phyloP scores from a whole-genome alignment of 92 coral and sea anemone species.

The Paramuricea clavata region DNA sequence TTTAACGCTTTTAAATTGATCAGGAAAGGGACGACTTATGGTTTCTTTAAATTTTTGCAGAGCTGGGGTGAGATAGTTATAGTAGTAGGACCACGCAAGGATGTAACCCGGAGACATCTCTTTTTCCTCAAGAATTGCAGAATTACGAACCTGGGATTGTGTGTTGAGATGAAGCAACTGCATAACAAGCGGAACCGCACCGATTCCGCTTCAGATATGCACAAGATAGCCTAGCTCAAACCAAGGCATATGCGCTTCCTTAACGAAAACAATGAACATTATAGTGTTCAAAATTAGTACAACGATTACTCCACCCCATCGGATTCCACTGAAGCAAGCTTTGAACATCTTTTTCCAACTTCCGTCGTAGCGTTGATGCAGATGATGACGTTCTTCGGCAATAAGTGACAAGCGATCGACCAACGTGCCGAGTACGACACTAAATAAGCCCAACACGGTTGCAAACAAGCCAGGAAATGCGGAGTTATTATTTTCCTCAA shows the following conservation, averaged over 20 bases:
- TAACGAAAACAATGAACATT: background rate
- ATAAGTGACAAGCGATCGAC: background rate
- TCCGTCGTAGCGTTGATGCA: background rate
- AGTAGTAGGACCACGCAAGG: slow-evolving; percentile 10
- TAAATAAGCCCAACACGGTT: background rate
- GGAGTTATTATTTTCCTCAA: no score
- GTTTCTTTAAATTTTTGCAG: background rate
- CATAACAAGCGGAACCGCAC: background rate
- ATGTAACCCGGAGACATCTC: background rate
- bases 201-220: background rate
- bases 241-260: background rate
- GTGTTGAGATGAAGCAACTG: slow-evolving; percentile 14
- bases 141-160: slow-evolving; percentile 8
- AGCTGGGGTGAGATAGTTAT: background rate
- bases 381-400: background rate
- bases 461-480: background rate
- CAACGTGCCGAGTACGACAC: background rate
- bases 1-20: background rate
- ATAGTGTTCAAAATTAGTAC: background rate
- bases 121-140: background rate
- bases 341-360: background rate
- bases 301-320: background rate
- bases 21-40: background rate
- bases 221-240: background rate
- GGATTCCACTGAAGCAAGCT: slow-evolving; percentile 14